Conservation (phyloP, 2,113 vertebrate genomes). For the Apaloderma vittatum region DNA sequence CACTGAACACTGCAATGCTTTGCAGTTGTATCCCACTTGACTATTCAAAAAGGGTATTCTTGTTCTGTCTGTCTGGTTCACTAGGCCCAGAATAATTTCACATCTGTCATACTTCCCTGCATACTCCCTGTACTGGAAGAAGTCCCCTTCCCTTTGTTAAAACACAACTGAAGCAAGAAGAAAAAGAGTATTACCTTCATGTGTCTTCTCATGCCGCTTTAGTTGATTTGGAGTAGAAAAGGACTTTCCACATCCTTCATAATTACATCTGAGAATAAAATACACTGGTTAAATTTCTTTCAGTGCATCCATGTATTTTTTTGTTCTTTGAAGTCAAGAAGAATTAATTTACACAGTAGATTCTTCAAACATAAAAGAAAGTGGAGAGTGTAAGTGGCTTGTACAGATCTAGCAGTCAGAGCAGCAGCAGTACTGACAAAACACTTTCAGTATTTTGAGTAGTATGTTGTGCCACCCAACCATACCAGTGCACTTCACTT, state of each 20-base stretch:
- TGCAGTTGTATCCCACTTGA: background rate
- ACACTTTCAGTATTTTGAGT: background rate
- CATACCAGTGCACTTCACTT: background rate
- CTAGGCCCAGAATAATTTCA: background rate
- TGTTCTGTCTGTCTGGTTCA: background rate
- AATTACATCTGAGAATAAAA: slow-evolving; percentile 81
- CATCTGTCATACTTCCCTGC: fast-evolving
- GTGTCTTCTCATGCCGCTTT: slow-evolving; percentile 86
- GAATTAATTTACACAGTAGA: background rate
- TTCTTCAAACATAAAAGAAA: background rate
- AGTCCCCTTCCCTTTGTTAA: background rate
- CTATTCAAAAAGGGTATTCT: background rate
- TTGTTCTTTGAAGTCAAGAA: background rate
- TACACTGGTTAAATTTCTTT: background rate
- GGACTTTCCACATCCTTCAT: slow-evolving; percentile 83
- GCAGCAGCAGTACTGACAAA: background rate
- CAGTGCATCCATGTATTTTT: fast-evolving
- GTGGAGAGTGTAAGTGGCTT: background rate
- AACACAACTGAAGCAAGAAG: background rate
- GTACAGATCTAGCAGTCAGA: background rate
- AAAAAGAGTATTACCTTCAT: slow-evolving; percentile 81
- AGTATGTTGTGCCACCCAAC: background rate
- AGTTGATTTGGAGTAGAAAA: slow-evolving; percentile 80
- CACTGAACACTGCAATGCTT: background rate
- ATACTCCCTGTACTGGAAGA: background rate